These are phyloP conservation scores for Cryptus armator DNA, from an alignment of 2,888 invertebrate genomes.

Conservation along the genomic window DNA sequence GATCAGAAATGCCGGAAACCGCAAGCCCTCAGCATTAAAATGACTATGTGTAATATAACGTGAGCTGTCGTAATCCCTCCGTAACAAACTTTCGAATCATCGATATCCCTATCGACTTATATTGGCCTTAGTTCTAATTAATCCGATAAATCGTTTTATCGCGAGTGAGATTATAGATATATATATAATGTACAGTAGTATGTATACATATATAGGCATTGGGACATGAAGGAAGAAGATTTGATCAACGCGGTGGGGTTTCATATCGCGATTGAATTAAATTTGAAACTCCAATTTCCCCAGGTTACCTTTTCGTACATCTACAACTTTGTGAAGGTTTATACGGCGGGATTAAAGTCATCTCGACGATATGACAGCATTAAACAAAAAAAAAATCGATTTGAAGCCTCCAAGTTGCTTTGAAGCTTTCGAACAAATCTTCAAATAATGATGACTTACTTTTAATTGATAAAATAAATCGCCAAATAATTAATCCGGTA, in stretches of 20 bases:
- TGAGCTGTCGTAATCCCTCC: constrained; percentile 11
- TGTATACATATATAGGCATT: constrained; percentile 9
- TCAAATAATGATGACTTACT: background rate
- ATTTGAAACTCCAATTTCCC: constrained; percentile 35
- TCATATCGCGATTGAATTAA: constrained; percentile 43
- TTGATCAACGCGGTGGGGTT: constrained; percentile 27
- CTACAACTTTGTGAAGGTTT: background rate
- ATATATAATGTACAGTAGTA: background rate
- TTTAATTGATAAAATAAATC: background rate
- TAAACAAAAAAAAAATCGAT: background rate
- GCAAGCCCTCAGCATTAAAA: constrained; percentile 8
- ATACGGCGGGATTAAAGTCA: background rate
- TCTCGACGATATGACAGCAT: background rate
- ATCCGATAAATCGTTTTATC: constrained; percentile 49
- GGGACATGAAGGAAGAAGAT: constrained; percentile 20
- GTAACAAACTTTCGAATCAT: background rate
- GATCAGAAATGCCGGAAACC: constrained; percentile 4
- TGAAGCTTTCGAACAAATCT: too few relatives aligned
- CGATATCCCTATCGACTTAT: constrained; percentile 26
- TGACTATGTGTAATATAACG: constrained; percentile 2
- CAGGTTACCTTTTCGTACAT: background rate
- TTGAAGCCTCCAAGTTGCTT: background rate
- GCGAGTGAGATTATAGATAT: constrained; percentile 3
- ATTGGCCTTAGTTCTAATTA: constrained; percentile 28
- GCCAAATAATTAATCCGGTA: background rate